Evolutionary conservation across 2,888 invertebrate species (phyloP).

Genomic region (Ephialtes manifestator): DNA sequence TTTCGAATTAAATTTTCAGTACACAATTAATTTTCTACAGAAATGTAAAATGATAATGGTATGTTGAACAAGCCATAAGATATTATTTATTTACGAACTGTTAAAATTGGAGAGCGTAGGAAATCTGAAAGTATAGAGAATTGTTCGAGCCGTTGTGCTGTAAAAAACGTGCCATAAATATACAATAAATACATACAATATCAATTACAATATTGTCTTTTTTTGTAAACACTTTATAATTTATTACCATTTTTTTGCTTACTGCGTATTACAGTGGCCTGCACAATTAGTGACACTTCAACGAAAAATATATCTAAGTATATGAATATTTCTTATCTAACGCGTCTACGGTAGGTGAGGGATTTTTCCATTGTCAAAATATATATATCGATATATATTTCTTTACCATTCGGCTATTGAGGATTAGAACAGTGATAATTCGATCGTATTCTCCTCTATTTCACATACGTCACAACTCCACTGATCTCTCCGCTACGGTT

Average conservation of each 20-base stretch:
- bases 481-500: slow-evolving; percentile 32
- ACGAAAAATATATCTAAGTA: slow-evolving; percentile 73
- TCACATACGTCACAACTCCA: slow-evolving; percentile 10
- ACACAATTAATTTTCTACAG: background rate
- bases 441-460: slow-evolving; percentile 31
- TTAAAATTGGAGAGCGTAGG: background rate
- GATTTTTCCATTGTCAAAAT: slow-evolving; percentile 57
- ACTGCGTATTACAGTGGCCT: slow-evolving; percentile 76
- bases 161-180: too few species aligned
- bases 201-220: background rate
- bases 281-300: slow-evolving; percentile 76
- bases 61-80: slow-evolving; percentile 4
- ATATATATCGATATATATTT: slow-evolving; percentile 54
- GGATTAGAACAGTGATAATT: slow-evolving; percentile 43
- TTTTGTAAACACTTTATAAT: slow-evolving; percentile 79
- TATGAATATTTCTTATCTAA: slow-evolving; percentile 52
- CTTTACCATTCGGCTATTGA: slow-evolving; percentile 33
- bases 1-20: too few species aligned
- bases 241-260: slow-evolving; percentile 77
- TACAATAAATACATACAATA: background rate
- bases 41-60: slow-evolving; percentile 13
- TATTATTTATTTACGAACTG: background rate
- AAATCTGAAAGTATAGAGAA: background rate
- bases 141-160: too few species aligned
- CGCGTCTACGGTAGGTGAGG: slow-evolving; percentile 56